Evolutionary conservation across 2,888 invertebrate species (phyloP).

Genomic region (Nemurella pictetii): DNA sequence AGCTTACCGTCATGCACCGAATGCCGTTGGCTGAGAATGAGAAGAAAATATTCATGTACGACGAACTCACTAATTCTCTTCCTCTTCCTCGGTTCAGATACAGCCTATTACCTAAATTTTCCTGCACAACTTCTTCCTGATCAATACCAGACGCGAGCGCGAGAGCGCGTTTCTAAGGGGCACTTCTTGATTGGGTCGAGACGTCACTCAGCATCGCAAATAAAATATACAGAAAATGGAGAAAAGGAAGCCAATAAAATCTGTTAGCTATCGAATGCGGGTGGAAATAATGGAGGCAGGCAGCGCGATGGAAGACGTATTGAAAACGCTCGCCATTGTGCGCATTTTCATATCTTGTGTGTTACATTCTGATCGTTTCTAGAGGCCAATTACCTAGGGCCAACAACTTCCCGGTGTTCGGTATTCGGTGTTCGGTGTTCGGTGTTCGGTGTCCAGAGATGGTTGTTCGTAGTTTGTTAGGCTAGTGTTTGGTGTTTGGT

Average conservation of each 20-base stretch:
- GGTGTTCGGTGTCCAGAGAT: too few relatives aligned
- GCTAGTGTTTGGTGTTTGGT: too few relatives aligned
- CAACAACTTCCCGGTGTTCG: too few relatives aligned
- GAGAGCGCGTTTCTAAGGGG: not conserved
- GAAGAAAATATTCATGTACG: not conserved
- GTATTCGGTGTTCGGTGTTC: too few relatives aligned
- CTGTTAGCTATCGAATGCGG: not conserved
- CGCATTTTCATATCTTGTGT: too few relatives aligned
- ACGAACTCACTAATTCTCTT: not conserved
- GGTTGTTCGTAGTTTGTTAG: too few relatives aligned
- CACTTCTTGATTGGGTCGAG: not conserved
- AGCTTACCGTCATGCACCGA: not conserved
- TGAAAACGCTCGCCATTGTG: not conserved
- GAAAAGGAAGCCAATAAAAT: constrained; percentile 1
- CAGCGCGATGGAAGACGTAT: not conserved
- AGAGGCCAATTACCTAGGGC: too few relatives aligned
- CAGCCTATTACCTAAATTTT: not conserved
- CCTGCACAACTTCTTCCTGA: not conserved
- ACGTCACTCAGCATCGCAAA: not conserved
- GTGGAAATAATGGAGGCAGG: not conserved
- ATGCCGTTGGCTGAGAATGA: not conserved
- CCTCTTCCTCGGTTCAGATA: not conserved
- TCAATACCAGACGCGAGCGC: not conserved
- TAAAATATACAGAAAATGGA: not conserved
- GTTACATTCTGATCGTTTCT: too few relatives aligned